Evolutionary conservation across 2,888 invertebrate genomes (phyloP), one percentile per base, ranked within the genome.

Genomic region (Helleia helle): DNA sequence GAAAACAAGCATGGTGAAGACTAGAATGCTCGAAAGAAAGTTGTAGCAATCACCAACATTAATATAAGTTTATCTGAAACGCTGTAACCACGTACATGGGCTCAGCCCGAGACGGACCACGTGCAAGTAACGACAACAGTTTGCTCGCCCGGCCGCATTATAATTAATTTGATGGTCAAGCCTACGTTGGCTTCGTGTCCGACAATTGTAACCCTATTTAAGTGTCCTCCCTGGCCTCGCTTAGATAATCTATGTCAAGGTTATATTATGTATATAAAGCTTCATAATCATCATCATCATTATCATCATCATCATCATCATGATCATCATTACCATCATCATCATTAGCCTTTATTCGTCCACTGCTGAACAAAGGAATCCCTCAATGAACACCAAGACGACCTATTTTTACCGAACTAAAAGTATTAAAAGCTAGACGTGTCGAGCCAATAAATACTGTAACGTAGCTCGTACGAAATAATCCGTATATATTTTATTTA

Each of bases 71-170:
- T n/a, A n/a, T n/a, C n/a, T n/a, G 17, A 34, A 36, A 39, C 50
- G 49, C 52, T 44, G 13, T 31, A 36, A 38, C 31, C 29, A 29
- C 5, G 6, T 12, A 41, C 29, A 9, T 43, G 28, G 11, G n/a
- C 41, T 4, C 38, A 24, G 22, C 30, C 31, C 31, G 38, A 25
- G 12, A 30, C 36, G 46, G 45, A 54, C 58, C 76, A 72, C 71
- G 74, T 76, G 74, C 74, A 62, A 70, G 63, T 72, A 74, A 75
- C 64, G 71, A 59, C 64, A 61, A 60, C 65, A 71, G 65, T 69
- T 65, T 50, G 51, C 56, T 59, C 51, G 55, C 49, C 52, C 53
- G 55, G 52, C 59, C 64, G 59, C 65, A 67, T 71, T 71, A 71
- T 68, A 74, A 71, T 73, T 71, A 73, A 71, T 71, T 71, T 72